These are phyloP conservation scores for Sinonovacula constricta DNA, from an alignment of 1,140 invertebrate species.

Conservation along the genomic window DNA sequence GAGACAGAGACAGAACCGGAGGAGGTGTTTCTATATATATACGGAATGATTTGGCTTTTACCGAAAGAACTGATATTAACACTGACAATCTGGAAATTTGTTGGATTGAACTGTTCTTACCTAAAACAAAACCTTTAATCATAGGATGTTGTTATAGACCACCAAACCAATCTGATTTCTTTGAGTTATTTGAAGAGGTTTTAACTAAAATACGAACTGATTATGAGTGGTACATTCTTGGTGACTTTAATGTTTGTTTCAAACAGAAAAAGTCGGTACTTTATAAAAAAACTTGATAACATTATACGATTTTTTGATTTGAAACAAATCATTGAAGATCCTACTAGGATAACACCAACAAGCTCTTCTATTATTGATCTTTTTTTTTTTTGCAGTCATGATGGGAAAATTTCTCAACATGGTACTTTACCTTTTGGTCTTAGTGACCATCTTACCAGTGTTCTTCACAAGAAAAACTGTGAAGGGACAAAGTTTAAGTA, in stretches of 20 bases:
- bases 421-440: slow-evolving; percentile 11
- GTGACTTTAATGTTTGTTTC: slow-evolving; percentile 20
- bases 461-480: slow-evolving; percentile 31
- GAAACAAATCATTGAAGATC: slow-evolving; percentile 29
- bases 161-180: slow-evolving; percentile 9
- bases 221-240: slow-evolving; percentile 20
- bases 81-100: slow-evolving; percentile 1
- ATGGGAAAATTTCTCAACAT: slow-evolving; percentile 12
- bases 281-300: slow-evolving; percentile 9
- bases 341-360: slow-evolving; percentile 9
- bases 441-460: slow-evolving; percentile 25
- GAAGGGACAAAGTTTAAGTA: neutral
- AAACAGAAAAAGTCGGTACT: slow-evolving; percentile 9
- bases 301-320: neutral
- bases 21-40: slow-evolving; percentile 17
- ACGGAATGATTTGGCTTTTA: slow-evolving; percentile 12
- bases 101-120: slow-evolving; percentile 12
- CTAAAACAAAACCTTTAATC: slow-evolving; percentile 21
- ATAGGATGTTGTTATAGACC: slow-evolving; percentile 33
- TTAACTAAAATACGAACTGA: slow-evolving; percentile 15
- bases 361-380: slow-evolving; percentile 14
- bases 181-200: slow-evolving; percentile 20
- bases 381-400: slow-evolving; percentile 17
- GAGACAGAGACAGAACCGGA: slow-evolving; percentile 14
- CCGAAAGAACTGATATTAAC: slow-evolving; percentile 3